These are phyloP conservation scores for Hemicordylus capensis DNA, from an alignment of 2,113 vertebrate genomes.

Conservation along the genomic window DNA sequence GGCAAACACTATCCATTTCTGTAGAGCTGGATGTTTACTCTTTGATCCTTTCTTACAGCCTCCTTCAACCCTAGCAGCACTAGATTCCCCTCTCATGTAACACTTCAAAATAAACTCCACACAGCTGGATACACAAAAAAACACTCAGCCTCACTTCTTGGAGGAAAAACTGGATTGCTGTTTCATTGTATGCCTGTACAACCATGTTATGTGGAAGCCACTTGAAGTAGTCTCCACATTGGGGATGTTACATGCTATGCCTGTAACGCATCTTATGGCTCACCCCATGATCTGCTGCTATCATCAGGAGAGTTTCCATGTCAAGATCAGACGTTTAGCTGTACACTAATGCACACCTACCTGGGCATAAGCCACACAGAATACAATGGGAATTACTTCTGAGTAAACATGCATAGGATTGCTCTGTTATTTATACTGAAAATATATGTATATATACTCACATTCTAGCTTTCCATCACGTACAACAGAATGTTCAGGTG, in stretches of 20 bases:
- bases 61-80: background rate
- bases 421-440: too few relatives aligned
- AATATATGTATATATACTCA: too few relatives aligned
- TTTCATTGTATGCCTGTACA: background rate
- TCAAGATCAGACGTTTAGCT: background rate
- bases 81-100: slow-evolving; percentile 2
- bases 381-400: too few relatives aligned
- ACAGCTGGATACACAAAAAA: background rate
- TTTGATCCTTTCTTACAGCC: slow-evolving; percentile 23
- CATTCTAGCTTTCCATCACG: too few relatives aligned
- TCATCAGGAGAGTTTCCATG: background rate
- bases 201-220: background rate
- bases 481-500: too few relatives aligned
- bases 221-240: background rate
- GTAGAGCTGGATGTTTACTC: background rate
- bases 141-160: background rate
- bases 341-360: too few relatives aligned
- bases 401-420: too few relatives aligned
- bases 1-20: background rate
- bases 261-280: background rate
- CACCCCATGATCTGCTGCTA: background rate
- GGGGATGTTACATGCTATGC: background rate
- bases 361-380: too few relatives aligned
- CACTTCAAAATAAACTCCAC: background rate
- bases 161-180: background rate